These are phyloP conservation scores for Caenorhabditis parvicauda DNA, from an alignment of 2,888 invertebrate species.

Conservation along the genomic window DNA sequence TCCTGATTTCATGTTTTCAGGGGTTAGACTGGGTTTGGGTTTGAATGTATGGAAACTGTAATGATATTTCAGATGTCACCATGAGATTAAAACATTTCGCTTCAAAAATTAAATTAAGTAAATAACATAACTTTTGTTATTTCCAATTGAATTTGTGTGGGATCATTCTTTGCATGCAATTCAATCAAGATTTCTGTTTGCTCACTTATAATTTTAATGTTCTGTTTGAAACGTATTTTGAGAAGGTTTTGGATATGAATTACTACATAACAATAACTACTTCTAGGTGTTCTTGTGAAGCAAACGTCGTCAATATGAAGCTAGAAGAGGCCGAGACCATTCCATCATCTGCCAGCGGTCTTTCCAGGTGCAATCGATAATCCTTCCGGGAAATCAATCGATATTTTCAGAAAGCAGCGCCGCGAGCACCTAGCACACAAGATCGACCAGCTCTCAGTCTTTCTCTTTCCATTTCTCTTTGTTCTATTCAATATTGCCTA, in stretches of 20 bases:
- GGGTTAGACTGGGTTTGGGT: no score
- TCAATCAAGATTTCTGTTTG: no score
- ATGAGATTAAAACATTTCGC: no score
- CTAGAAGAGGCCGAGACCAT: slow-evolving; percentile 26
- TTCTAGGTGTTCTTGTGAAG: slow-evolving; percentile 32
- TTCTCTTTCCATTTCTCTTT: slow-evolving; percentile 58
- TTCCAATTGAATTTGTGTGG: no score
- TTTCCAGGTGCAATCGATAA: neutral
- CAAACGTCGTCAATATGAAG: slow-evolving; percentile 28
- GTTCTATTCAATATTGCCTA: slow-evolving; percentile 66
- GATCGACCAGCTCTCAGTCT: slow-evolving; percentile 56
- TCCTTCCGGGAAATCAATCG: neutral
- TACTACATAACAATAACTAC: neutral
- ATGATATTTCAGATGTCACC: no score
- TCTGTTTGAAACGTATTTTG: no score
- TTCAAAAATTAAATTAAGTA: no score
- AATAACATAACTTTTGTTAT: no score
- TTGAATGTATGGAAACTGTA: no score
- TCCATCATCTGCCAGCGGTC: slow-evolving; percentile 13
- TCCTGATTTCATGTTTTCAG: no score
- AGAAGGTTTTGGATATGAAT: neutral
- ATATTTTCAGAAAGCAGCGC: slow-evolving; percentile 31
- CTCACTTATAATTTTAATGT: no score
- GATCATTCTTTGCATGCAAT: no score
- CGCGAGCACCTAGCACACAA: slow-evolving; percentile 51